These are phyloP conservation scores for Catajapyx aquilonaris DNA, from an alignment of 1,140 invertebrate species.

Conservation along the genomic window DNA sequence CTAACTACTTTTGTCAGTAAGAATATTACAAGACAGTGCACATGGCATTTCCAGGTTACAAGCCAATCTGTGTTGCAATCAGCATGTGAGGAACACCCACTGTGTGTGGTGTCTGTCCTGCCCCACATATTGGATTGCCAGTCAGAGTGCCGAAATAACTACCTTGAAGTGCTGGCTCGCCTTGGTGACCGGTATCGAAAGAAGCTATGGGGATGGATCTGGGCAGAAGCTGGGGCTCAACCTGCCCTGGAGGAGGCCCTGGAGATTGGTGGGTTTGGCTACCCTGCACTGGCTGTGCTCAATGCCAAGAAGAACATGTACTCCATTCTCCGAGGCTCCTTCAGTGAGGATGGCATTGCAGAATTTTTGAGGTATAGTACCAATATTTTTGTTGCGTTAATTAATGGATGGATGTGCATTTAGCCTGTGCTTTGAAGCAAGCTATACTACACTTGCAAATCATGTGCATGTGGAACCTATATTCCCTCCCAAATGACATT, in stretches of 20 bases:
- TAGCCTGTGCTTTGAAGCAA: too few species aligned
- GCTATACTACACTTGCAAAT: too few species aligned
- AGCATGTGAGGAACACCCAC: constrained; percentile 59
- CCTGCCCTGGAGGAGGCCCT: constrained; percentile 62
- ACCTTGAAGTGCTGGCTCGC: constrained; percentile 48
- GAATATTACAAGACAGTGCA: neutral
- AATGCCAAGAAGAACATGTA: constrained; percentile 96
- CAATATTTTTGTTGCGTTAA: too few species aligned
- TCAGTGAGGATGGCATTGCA: constrained; percentile 81
- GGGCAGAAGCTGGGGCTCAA: constrained; percentile 80
- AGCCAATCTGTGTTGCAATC: constrained; percentile 38
- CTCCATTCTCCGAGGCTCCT: constrained; percentile 78
- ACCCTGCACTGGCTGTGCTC: constrained; percentile 86
- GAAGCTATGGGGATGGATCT: constrained; percentile 95
- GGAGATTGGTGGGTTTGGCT: constrained; percentile 82
- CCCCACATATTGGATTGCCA: constrained; percentile 97
- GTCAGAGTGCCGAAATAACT: constrained; percentile 75
- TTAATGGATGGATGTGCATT: too few species aligned
- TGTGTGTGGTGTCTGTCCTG: constrained; percentile 84
- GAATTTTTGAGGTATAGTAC: constrained; percentile 58
- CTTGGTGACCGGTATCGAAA: constrained; percentile 86
- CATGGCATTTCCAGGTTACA: constrained; percentile 25
- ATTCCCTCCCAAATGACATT: too few species aligned
- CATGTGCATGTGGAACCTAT: too few species aligned
- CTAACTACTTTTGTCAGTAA: neutral